These are phyloP conservation scores for Austrofundulus limnaeus DNA, from an alignment of 2,113 vertebrate genomes.

Conservation along the genomic window DNA sequence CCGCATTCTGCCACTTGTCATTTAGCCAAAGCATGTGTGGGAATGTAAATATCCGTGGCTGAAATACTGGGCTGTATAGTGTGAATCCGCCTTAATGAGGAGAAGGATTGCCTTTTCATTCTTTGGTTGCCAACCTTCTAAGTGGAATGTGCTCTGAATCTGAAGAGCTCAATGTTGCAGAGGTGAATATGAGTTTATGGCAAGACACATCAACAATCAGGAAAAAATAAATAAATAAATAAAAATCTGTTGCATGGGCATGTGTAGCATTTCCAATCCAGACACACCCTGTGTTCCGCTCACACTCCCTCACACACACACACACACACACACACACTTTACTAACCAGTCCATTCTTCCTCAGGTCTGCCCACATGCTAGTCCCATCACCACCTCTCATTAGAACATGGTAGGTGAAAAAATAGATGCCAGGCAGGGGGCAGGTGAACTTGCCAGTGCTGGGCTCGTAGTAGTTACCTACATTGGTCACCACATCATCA, in stretches of 20 bases:
- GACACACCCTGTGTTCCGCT: not conserved
- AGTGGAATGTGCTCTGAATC: constrained; percentile 72
- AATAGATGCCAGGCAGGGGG: constrained; percentile 94
- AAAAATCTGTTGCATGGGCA: constrained; percentile 20
- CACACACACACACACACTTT: constrained; percentile 7
- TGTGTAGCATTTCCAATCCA: constrained; percentile 45
- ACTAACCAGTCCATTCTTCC: constrained; percentile 93
- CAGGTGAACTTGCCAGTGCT: constrained; percentile 96
- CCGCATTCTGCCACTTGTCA: constrained; percentile 74
- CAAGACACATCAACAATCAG: constrained; percentile 29
- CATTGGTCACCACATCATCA: constrained; percentile 96
- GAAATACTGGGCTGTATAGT: constrained; percentile 55
- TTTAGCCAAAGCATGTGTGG: constrained; percentile 54
- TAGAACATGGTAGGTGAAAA: constrained; percentile 96
- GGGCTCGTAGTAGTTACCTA: constrained; percentile 97
- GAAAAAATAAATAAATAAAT: no score
- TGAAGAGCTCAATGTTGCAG: constrained; percentile 60
- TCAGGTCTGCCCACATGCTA: constrained; percentile 96
- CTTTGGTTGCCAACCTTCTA: constrained; percentile 60
- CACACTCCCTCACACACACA: not conserved
- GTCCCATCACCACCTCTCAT: constrained; percentile 96
- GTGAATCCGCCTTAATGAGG: constrained; percentile 70
- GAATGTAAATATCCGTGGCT: constrained; percentile 68
- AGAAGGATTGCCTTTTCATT: constrained; percentile 60
- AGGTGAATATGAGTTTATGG: constrained; percentile 57